phyloP scores from a whole-genome alignment of 2,888 invertebrate species.

The Molorchus minor region DNA sequence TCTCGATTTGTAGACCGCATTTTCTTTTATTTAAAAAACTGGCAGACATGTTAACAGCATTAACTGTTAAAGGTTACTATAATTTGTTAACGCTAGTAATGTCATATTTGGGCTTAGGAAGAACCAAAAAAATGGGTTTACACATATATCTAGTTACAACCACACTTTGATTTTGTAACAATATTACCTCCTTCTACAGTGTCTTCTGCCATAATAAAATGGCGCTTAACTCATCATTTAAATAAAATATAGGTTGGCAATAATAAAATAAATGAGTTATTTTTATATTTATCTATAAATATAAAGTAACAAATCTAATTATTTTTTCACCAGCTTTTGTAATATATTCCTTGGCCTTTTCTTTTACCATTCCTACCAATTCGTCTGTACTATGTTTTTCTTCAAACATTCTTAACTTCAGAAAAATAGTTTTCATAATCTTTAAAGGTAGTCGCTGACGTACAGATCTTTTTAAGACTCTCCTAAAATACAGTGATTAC shows the following conservation, averaged over 20 bases:
- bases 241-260: not conserved
- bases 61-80: too few relatives aligned
- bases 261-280: not conserved
- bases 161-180: too few relatives aligned
- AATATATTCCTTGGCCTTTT: conserved; percentile 72
- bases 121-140: too few relatives aligned
- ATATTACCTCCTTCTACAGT: too few relatives aligned
- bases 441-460: conserved; percentile 77
- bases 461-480: conserved; percentile 82
- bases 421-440: conserved; percentile 87
- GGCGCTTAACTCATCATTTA: too few relatives aligned
- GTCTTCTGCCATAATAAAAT: too few relatives aligned
- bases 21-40: too few relatives aligned
- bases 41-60: too few relatives aligned
- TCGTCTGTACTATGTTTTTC: conserved; percentile 76
- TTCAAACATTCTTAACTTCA: conserved; percentile 88
- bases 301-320: not conserved
- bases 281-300: not conserved
- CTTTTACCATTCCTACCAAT: conserved; percentile 71
- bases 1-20: too few relatives aligned
- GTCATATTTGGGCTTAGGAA: too few relatives aligned
- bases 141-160: too few relatives aligned
- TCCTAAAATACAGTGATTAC: conserved; percentile 62
- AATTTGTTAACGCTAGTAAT: too few relatives aligned
- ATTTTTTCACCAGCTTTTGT: conserved; percentile 33